Evolutionary conservation across 2,797 vertebrate genomes (phyloP).

Genomic region (Sebastes vulpes): DNA sequence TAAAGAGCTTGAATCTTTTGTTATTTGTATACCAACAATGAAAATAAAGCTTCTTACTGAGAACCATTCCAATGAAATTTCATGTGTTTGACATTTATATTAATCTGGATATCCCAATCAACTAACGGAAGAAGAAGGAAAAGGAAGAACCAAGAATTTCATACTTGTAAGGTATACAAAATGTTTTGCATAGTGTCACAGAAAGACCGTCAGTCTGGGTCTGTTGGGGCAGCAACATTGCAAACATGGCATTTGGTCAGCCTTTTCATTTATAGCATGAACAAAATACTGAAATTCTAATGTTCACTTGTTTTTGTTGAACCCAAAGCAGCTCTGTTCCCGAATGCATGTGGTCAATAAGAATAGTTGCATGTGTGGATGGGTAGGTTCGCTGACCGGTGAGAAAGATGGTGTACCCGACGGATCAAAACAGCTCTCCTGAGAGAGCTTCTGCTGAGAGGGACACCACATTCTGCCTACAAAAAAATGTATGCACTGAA

Average conservation of each 20-base stretch:
- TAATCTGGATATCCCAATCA: not conserved
- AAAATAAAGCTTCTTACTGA: not conserved
- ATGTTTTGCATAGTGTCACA: too few species aligned
- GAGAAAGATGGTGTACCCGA: not conserved
- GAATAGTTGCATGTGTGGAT: not conserved
- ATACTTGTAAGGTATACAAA: not conserved
- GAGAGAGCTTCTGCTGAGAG: not conserved
- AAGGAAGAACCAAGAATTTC: not conserved
- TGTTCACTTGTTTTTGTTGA: not conserved
- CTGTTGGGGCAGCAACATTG: not conserved
- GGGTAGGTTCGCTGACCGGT: not conserved
- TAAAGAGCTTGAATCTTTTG: not conserved
- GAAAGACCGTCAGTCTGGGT: not conserved
- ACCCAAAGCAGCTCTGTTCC: not conserved
- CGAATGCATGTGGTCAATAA: not conserved
- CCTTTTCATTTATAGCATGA: not conserved
- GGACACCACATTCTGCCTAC: not conserved
- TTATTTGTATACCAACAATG: not conserved
- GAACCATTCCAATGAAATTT: not conserved
- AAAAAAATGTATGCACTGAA: conserved; percentile 3
- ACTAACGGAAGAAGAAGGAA: not conserved
- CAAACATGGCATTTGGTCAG: not conserved
- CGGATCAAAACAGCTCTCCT: conserved; percentile 12
- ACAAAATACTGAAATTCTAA: not conserved
- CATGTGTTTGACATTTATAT: not conserved